Base-by-base conservation (phyloP, 1,140 invertebrate species). In the Pogonomyrmex californicus region DNA sequence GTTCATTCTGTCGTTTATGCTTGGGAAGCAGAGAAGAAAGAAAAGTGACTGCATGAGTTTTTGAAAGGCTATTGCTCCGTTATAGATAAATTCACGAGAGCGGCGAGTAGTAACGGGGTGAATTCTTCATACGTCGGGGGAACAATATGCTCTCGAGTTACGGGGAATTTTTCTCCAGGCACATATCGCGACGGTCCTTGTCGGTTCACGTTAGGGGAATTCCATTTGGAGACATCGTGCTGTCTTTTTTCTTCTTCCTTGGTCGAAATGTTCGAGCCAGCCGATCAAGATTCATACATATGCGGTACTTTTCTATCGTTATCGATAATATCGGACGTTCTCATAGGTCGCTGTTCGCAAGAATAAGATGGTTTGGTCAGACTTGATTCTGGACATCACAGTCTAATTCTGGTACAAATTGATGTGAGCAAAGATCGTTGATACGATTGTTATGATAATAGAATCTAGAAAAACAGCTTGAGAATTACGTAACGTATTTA, bases 131-230 rank as follows among this genome's bases (percentile, higher is more conserved):
- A 85, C 38, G 79, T 10, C 41, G 65, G 36, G 79, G 47, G 86
- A 66, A 87, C 86, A 85, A 85, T 87, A 75, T 54, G 86, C 51
- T 66, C 60, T 33, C 66, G 41, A 65, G 79, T 87, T 85, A 87
- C 86, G 68, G 49, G n/a, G 7, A 83, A 87, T 83, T 73, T 87
- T 54, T 87, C 73, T 85, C 78, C 38, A 49, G 36, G 17, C 60
- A 58, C 68, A 76, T 56, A 85, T 87, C 77, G 86, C 86, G 51
- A 58, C 54, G 78, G 33, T 65, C 17, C 77, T 87, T 88, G 85
- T 88, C 87, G 78, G 63, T 14, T 38, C 44, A 17, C 41, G 23
- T 47, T 49, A 82, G 56, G 56, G 71, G 58, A 54, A 73, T 87
- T 78, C 75, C 49, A 60, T 60, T 65, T 23, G 33, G 49, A 51